Conservation (phyloP, 2,113 vertebrate species). For the Turdus rufiventris region DNA sequence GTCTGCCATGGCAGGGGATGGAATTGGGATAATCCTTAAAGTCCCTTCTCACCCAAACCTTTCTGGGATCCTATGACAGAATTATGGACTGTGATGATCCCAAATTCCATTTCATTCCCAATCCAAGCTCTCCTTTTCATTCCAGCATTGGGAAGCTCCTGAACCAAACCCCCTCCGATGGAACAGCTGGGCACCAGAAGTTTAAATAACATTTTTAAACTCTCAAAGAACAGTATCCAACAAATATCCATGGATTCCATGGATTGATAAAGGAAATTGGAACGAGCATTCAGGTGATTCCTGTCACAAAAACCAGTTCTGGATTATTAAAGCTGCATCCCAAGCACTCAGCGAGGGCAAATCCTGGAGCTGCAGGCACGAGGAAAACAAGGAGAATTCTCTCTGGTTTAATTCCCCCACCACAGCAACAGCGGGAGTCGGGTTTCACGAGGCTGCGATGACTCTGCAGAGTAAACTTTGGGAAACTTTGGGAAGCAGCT, state of each 20-base stretch:
- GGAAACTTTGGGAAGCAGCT: background rate
- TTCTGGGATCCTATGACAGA: background rate
- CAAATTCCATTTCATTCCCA: background rate
- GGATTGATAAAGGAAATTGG: no score
- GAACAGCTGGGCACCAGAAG: background rate
- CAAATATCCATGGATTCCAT: fast-evolving
- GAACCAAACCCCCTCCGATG: background rate
- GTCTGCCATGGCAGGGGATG: background rate
- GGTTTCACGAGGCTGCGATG: background rate
- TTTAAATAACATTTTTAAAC: fast-evolving
- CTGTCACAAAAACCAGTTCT: no score
- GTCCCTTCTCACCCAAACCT: background rate
- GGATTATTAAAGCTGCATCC: fast-evolving
- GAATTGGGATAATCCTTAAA: background rate
- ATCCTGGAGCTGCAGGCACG: background rate
- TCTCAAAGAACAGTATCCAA: background rate
- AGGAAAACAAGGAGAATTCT: background rate
- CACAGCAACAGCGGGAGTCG: background rate
- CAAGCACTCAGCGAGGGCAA: background rate
- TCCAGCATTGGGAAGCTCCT: background rate
- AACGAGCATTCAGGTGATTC: no score
- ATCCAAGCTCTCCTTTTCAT: fast-evolving
- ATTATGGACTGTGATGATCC: background rate
- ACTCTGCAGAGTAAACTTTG: background rate
- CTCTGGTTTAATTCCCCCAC: background rate